Evolutionary conservation across 30 jellyfish, hydroid and myxozoan genomes (phyloP), one percentile per base, ranked within the genome.

Genomic region (Pseudorhiza aurosa): DNA sequence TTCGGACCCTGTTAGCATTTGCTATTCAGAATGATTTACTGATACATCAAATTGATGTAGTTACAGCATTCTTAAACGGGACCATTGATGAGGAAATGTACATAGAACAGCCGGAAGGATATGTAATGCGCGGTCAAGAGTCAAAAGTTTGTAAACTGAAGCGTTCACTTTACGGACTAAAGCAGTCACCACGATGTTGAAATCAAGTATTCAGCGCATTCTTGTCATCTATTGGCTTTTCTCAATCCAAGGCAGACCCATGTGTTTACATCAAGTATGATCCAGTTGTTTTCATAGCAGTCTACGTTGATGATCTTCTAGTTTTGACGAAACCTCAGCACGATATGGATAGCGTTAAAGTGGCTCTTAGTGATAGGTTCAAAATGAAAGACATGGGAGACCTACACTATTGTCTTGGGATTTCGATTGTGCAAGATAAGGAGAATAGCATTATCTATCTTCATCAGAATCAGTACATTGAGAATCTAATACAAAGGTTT

Each of bases 71-170:
- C 40, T 22, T 73, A 5, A 56, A 73, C 21, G 87, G 87, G 31
- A 75, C 51, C 17, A 28, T 85, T 8, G 96, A 85, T 24, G 24
- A 63, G n/a, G 96, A 85, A 30, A 85, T 85, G 7, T 85, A 59
- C 77, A 63, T 85, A 81, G 71, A 50, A 67, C 96, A 85, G 39
- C 91, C 87, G 27, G 91, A 77, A 26, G 91, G 96, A 30, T 74
- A 58, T 70, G 75, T 68, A 5, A 82, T 50, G 50, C 35, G 62
- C 40, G 19, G 47, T 15, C 72, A 62, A 8, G 80, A 91, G 14
- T 29, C 65, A 29, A 60, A 3, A 28, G 91, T 74, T 5, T 85
- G 96, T 68, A 74, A 45, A 49, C 65, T 74, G 29, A 4, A 51
- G 32, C 63, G 42, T 62, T 74, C 87, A 42, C 73, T 85, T 12